Evolutionary conservation across 23 tunicate species (phyloP), one percentile per base, ranked within the genome.

Genomic region (Diplosoma virens): DNA sequence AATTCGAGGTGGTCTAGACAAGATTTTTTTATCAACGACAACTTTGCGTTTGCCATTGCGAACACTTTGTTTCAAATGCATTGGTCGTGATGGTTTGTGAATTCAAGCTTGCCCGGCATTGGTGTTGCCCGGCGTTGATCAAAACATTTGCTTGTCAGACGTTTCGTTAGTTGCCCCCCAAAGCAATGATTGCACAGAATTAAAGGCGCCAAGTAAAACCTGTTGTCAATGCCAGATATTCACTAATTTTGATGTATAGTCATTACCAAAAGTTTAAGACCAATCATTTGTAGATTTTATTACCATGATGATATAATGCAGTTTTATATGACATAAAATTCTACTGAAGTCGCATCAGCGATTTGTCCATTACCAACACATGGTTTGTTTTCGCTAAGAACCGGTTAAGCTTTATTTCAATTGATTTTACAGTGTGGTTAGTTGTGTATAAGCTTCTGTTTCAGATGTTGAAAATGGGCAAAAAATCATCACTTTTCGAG

Each of bases 201-300:
- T n/a, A n/a, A n/a, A n/a, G n/a, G n/a, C n/a, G n/a, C n/a, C n/a
- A n/a, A n/a, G n/a, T n/a, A n/a, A n/a, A n/a, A n/a, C n/a, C n/a
- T n/a, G n/a, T n/a, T n/a, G n/a, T n/a, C n/a, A n/a, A n/a, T n/a
- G n/a, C n/a, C n/a, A n/a, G n/a, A n/a, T n/a, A n/a, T n/a, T n/a
- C 50, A 41, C 50, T 41, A 7, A 14, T 41, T 7, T 9, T 7
- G 14, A 41, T 41, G 9, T 56, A 20, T 25, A 56, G 63, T 56
- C 63, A 56, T 20, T 56, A 11, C 25, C 63, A 56, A 56, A 56
- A 56, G 63, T 56, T 56, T 56, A 16, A 56, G 63, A 56, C 63
- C 63, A 56, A 25, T 56, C 63, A 56, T 56, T 56, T 56, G 63
- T 56, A 4, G 63, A 56, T 56, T 56, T 56, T 56, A 56, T 56